Evolutionary conservation across 2,113 vertebrate species (phyloP).

Genomic region (Mustela lutreola): DNA sequence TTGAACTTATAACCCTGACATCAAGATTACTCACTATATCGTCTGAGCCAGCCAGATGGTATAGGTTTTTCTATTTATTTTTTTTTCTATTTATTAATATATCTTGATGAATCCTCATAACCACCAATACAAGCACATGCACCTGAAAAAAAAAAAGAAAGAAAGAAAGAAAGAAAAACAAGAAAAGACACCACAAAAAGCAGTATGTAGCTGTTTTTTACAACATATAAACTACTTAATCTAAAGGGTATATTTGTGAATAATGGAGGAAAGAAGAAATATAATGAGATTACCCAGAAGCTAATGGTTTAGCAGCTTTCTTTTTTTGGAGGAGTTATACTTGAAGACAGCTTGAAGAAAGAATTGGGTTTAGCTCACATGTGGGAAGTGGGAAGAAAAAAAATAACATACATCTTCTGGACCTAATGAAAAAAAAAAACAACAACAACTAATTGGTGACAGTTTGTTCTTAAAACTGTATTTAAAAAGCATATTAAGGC

Average conservation of each 20-base stretch:
- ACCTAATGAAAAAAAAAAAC: conserved; percentile 8
- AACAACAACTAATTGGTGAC: not conserved
- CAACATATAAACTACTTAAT: not conserved
- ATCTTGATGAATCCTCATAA: not conserved
- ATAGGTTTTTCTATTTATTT: not conserved
- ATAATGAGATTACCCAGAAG: conserved; percentile 9
- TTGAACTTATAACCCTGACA: not conserved
- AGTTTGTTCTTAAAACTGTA: conserved; percentile 64
- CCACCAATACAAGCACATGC: not conserved
- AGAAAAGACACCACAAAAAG: not conserved
- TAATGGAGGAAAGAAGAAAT: not conserved
- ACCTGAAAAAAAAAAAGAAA: not conserved
- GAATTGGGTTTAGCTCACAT: conserved; percentile 63
- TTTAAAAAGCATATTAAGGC: not conserved
- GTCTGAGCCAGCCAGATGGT: too few species aligned
- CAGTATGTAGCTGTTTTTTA: not conserved
- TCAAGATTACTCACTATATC: not conserved
- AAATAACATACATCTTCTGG: conserved; percentile 47
- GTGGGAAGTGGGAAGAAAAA: conserved; percentile 62
- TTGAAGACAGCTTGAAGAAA: conserved; percentile 62
- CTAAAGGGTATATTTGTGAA: not conserved
- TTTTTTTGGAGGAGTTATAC: conserved; percentile 43
- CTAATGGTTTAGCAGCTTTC: conserved; percentile 14
- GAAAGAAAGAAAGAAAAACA: not conserved
- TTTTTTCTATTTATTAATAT: not conserved